phyloP scores from a whole-genome alignment of 2,888 invertebrate genomes.

The Drosophila multiciliata region DNA sequence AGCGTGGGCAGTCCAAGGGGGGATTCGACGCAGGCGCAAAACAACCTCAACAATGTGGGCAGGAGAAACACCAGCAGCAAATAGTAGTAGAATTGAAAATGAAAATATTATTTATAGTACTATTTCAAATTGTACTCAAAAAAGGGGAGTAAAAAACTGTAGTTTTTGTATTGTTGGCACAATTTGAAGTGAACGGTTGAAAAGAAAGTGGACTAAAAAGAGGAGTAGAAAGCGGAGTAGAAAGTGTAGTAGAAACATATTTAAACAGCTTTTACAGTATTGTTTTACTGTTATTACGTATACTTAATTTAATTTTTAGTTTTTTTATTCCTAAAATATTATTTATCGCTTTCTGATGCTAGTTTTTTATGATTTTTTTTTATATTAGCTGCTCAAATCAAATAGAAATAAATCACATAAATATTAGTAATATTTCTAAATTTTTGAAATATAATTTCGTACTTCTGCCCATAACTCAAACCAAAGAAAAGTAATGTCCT shows the following conservation, averaged over 20 bases:
- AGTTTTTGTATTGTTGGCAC: background rate
- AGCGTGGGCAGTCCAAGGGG: conserved; percentile 21
- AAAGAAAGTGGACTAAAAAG: background rate
- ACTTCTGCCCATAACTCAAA: background rate
- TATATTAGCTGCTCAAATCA: background rate
- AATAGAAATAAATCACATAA: background rate
- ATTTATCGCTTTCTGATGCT: background rate
- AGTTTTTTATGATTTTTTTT: background rate
- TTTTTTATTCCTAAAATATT: background rate
- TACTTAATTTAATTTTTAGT: too few relatives aligned
- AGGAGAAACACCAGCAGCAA: background rate
- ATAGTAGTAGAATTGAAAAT: conserved; percentile 18
- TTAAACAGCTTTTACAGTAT: background rate
- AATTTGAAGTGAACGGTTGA: background rate
- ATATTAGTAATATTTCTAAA: background rate
- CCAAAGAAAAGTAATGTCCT: background rate
- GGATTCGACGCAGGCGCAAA: conserved; percentile 56
- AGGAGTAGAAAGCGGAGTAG: background rate
- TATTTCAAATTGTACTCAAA: conserved; percentile 1
- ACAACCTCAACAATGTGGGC: background rate
- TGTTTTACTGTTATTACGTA: background rate
- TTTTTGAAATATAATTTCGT: background rate
- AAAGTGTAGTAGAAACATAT: background rate
- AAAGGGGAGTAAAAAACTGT: background rate
- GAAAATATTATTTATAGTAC: background rate